Base-by-base conservation (phyloP, 2,113 vertebrate species). In the Ranitomeya imitator region DNA sequence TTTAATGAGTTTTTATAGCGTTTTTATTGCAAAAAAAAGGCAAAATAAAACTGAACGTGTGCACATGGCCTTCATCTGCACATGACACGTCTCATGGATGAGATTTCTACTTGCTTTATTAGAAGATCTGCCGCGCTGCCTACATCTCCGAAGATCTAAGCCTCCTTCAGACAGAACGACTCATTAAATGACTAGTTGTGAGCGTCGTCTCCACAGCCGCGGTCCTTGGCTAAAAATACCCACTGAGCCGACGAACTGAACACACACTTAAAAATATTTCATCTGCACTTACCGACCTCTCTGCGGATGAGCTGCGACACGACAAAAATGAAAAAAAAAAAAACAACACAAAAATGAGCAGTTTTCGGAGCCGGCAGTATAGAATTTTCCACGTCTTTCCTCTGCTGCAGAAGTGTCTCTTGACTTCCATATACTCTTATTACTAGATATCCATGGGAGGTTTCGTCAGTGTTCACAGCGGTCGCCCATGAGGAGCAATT, bases 171-270 rank as follows among this genome's bases (percentile, higher is more conserved):
- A 54, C 4, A 54, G 51, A 55, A 54, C 60, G 11, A 63, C 71
- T 84, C 19, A 52, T 84, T 84, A 54, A 84, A 84, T 54, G 69
- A 61, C 82, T 71, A 21, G 59, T 84, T 84, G 61, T 55, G 82
- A 11, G 51, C 21, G 21, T 54, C 6, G 4, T 26, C 37, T n/a
- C 13, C 2, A 31, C 26, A 21, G 51, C 59, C 4, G 12, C 37
- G 2, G 14, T 52, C 12, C 31, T 69, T 14, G 7, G n/a, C 65
- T 85, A 54, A 54, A 85, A 85, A 71, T 23, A 23, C 14, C 63
- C 21, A 19, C 12, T 12, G 51, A 45, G 18, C n/a, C 9, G 18
- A 61, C n/a, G 37, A n/a, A 73, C 83, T 57, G 51, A 73, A 52
- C 51, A 6, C n/a, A 71, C 26, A 54, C 54, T 52, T 69, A 23